phyloP scores from a whole-genome alignment of 2,113 vertebrate species.

The Amphiprion ocellaris region DNA sequence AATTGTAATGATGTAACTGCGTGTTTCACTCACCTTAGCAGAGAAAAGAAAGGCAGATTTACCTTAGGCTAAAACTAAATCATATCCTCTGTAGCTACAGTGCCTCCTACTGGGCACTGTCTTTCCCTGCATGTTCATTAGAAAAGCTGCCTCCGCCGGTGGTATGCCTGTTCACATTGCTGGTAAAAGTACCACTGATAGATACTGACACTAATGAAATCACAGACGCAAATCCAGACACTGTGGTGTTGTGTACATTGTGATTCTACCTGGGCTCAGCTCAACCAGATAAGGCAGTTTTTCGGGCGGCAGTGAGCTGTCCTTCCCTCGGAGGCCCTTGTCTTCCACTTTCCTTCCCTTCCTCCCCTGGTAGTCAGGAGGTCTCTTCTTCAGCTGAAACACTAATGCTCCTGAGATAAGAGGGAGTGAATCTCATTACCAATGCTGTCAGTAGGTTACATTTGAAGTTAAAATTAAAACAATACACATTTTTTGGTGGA shows the following conservation, averaged over 20 bases:
- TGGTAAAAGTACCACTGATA: no score
- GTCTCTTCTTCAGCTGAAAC: slow-evolving; percentile 96
- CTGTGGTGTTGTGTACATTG: neutral
- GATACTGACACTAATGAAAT: no score
- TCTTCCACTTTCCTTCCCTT: slow-evolving; percentile 91
- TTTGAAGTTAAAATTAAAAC: neutral
- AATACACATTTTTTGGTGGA: neutral
- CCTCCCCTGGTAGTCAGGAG: slow-evolving; percentile 90
- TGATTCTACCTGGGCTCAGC: slow-evolving; percentile 85
- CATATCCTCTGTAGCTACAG: slow-evolving; percentile 11
- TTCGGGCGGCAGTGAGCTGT: slow-evolving; percentile 88
- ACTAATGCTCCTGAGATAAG: slow-evolving; percentile 88
- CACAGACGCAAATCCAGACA: neutral
- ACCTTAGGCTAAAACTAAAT: neutral
- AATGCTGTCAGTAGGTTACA: neutral
- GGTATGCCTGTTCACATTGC: neutral
- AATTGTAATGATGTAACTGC: slow-evolving; percentile 23
- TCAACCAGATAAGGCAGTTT: slow-evolving; percentile 98
- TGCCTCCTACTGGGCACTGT: slow-evolving; percentile 34
- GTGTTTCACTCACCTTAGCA: slow-evolving; percentile 41
- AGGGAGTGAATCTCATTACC: neutral
- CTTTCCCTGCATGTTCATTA: neutral
- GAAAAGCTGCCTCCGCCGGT: neutral
- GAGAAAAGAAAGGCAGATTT: neutral
- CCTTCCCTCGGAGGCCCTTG: slow-evolving; percentile 85